Evolutionary conservation across 1,140 invertebrate genomes (phyloP), one percentile per base, ranked within the genome.

Genomic region (Tetramorium simillimum): DNA sequence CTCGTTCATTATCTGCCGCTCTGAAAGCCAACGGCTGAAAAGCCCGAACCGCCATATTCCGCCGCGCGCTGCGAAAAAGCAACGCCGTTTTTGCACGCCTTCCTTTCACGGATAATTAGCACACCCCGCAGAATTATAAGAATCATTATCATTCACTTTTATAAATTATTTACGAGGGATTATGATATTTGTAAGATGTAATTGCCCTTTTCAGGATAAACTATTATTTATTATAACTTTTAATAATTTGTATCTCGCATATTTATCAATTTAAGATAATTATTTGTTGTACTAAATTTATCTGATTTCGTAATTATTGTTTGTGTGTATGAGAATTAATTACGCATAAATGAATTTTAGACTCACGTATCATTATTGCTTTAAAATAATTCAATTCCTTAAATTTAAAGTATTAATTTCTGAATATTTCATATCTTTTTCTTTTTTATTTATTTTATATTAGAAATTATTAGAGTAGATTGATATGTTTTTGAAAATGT

Each of bases 1-100:
- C 89, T 90, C 89, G 89, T 91, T 91, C 89, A 91, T 91, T 91
- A 91, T 90, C 89, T 87, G 89, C 86, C 89, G 77, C 77, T 49
- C 88, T 85, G 86, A 90, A 90, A 90, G 81, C 86, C 76, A 89
- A 67, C 78, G 77, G 88, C 63, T 89, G 88, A 89, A 89, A 89
- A 86, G 73, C 89, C 80, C 82, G 87, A 89, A 87, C 63, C 84
- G 85, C 84, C 89, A 86, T 77, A 86, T 89, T 88, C 82, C 89
- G 73, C 67, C 67, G 62, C 46, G 40, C 82, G 62, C 58, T 51
- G 84, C 84, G 58, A 89, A 90, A 89, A 89, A 90, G 89, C 80
- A 33, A 21, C 75, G 81, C 73, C 85, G 73, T 89, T 67, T 63
- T 73, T 77, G 33, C 24, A 24, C 60, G 69, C 5, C 12, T 40